A percentile compares a stretch with the other conserved stretches of the same genome.
These are phyloP conservation scores for Cephalopachus bancanus DNA, from an alignment of 2,797 vertebrate species.

Conservation along the genomic window DNA sequence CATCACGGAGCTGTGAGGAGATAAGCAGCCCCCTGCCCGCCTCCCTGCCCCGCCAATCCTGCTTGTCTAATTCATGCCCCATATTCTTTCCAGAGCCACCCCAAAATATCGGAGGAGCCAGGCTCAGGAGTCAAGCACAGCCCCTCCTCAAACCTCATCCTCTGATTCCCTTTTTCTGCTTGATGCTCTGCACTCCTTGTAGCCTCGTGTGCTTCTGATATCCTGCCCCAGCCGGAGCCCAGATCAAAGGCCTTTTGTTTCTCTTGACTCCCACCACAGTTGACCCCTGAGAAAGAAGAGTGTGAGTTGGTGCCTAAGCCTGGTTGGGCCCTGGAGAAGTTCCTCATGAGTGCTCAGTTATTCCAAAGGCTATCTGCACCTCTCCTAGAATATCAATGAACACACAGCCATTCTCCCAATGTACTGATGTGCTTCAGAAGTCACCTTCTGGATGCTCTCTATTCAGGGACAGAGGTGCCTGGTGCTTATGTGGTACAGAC, in stretches of 20 bases:
- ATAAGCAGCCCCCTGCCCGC: background rate
- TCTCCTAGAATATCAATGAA: background rate
- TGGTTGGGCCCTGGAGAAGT: background rate
- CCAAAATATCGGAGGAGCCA: background rate
- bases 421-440: background rate
- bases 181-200: too few relatives aligned
- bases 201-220: background rate
- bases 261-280: background rate
- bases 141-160: background rate
- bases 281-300: background rate
- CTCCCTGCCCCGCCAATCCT: background rate
- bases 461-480: background rate
- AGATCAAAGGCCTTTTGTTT: background rate
- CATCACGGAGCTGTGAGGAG: background rate
- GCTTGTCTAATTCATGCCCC: fast-evolving
- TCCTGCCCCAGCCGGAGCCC: background rate
- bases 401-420: background rate
- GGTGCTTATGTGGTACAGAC: background rate
- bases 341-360: background rate
- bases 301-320: fast-evolving
- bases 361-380: background rate
- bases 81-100: background rate
- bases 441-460: too few relatives aligned
- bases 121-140: background rate
- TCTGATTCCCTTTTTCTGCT: background rate